Base-by-base conservation (phyloP, 2,797 vertebrate species). In the Typhlichthys eigenmanni region DNA sequence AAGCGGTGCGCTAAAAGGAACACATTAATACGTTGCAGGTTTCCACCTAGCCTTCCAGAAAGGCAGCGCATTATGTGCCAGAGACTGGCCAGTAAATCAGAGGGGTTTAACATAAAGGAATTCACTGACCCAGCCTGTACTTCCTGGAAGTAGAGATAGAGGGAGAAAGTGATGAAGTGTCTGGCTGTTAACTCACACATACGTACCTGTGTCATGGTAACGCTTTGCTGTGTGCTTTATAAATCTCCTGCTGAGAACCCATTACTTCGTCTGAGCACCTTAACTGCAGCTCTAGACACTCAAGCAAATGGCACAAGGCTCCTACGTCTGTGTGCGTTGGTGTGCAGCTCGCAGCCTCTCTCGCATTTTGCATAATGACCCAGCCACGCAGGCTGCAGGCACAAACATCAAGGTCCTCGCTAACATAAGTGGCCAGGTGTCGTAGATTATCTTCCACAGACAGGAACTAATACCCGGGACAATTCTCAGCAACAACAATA, bases 1-100 rank as follows among this genome's bases (percentile, higher is more conserved):
- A 72, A 75, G 82, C 78, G 59, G 47, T 69, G 19, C 45, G 69
- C 76, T 79, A 78, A 84, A 91, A 83, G 78, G 74, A 86, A 82
- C 61, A 69, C 68, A 81, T 67, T 90, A 90, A 91, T 91, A 83
- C 79, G 81, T 66, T 88, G 69, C 90, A 91, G 91, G 79, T 88
- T 90, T 89, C 75, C 74, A 85, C 62, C 69, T 80, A 57, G 16
- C 74, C 77, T 70, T 91, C 69, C 81, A 87, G 72, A 85, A 84
- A 86, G 67, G 77, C 77, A 83, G 70, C 74, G 67, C 81, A 78
- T 68, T 54, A 62, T 82, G 75, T 81, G 81, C 75, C 64, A 79
- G 81, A 78, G 76, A 73, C 55, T 48, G 65, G 73, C 61, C 78
- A 67, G 78, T 87, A 90, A 92, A 90, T 89, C 84, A 80, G 19